These are phyloP conservation scores for Antrozous pallidus DNA, from an alignment of 2,797 vertebrate species.

Conservation along the genomic window DNA sequence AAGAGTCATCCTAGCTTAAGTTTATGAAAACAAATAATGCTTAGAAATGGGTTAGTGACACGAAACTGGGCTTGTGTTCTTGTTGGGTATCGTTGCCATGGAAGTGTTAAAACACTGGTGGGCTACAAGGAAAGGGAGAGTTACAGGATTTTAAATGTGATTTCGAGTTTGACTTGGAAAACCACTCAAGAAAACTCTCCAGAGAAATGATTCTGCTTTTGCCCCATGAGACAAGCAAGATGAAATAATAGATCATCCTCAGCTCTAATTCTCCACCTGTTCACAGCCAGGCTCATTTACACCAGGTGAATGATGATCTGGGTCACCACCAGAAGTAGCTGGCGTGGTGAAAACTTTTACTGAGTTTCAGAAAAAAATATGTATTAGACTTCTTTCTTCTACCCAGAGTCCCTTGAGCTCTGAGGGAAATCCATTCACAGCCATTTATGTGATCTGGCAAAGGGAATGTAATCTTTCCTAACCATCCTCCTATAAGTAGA, in stretches of 20 bases:
- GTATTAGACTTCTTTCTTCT: neutral
- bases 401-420: neutral
- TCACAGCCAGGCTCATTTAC: conserved; percentile 48
- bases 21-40: conserved; percentile 77
- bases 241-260: conserved; percentile 28
- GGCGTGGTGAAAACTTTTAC: neutral
- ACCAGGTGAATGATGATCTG: conserved; percentile 59
- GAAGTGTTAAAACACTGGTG: conserved; percentile 62
- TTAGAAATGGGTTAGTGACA: conserved; percentile 58
- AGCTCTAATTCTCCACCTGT: conserved; percentile 14
- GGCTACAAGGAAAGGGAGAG: neutral
- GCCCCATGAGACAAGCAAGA: neutral
- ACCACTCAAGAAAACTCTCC: neutral
- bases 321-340: conserved; percentile 20
- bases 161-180: conserved; percentile 2
- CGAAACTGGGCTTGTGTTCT: conserved; percentile 49
- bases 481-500: neutral
- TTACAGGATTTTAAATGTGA: neutral
- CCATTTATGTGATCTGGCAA: neutral
- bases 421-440: neutral
- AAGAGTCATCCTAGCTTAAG: conserved; percentile 54
- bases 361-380: neutral
- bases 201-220: conserved; percentile 16
- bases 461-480: neutral
- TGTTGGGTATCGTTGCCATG: conserved; percentile 46